Base-by-base conservation (phyloP, 2,113 vertebrate genomes). In the Cyprinus carpio region DNA sequence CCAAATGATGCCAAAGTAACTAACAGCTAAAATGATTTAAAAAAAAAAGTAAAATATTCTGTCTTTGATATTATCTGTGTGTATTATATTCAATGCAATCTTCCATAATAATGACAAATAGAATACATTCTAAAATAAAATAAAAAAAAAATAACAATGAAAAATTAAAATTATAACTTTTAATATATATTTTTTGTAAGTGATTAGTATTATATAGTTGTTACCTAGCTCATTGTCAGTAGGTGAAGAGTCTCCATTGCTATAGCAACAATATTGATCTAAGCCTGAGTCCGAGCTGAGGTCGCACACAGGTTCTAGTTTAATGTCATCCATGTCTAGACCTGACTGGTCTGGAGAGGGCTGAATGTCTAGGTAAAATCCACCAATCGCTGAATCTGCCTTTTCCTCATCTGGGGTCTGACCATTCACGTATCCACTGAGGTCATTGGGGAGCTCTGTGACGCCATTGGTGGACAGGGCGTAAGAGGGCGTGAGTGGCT, bases 291-390 rank as follows among this genome's bases (percentile, higher is more conserved):
- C 93, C 87, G 96, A 95, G 79, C 95, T 94, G 87, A 96, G 97
- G 93, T 98, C 97, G 85, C 96, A 97, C 87, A 97, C 94, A 69
- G 97, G 96, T 92, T 98, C 97, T 25, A 96, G 96, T 94, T 98
- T 98, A 94, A 98, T 97, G 85, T 96, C 97, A 82, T 98, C 97
- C 90, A 98, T 96, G 88, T 98, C 97, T 60, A 98, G 95, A 69
- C 97, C 97, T 2, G 97, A 98, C 92, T 98, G 97, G 92, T 98
- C 97, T 1, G 97, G 97, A 88, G 97, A 98, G 81, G 96, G 97
- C 91, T 97, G 97, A 91, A 97, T 96, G 93, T 98, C 96, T 93
- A 98, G 94, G 93, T 97, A 98, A 94, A 97, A 97, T 88, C 95
- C 95, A 84, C 94, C 94, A 91, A 95, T 95, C 5, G 95, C 95